Base-by-base conservation (phyloP, 2,888 invertebrate species). In the Cataglyphis rosenhaueri region DNA sequence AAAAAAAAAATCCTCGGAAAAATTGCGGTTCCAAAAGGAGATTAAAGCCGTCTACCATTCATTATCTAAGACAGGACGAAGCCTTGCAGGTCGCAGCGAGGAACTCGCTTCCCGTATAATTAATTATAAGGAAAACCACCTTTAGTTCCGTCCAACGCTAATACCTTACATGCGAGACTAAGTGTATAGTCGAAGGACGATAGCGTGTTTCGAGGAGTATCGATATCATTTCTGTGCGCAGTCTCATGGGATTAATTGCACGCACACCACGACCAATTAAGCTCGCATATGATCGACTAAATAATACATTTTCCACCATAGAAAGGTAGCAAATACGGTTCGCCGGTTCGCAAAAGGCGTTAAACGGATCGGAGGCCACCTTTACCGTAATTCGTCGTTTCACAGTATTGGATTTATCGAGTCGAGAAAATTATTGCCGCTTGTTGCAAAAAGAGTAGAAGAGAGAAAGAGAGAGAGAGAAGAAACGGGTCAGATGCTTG, bases 391-490 rank as follows among this genome's bases (percentile, higher is more conserved):
- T 68, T 79, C 82, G 84, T 75, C 71, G 84, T 74, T 64, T 71
- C 25, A 57, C 52, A 57, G 82, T 84, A 85, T 87, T 66, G 76
- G 78, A 84, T 88, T 84, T 87, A 84, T 85, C 85, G 86, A 75
- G 81, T 84, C 81, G 86, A 84, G 78, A 84, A 87, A 79, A 87
- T 89, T 87, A 88, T 88, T 83, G 79, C 82, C 62, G 82, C 62
- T 85, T 68, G 71, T 55, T 61, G 25, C 29, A 68, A 62, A 38
- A 82, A 61, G 32, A 29, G 21, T 8, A 9, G 41, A 21, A 9
- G 41, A 21, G 35, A 29, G 6, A 41, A 32, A 18, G 55, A 64
- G 44, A 64, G 15, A 64, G 15, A 6, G n/a, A 65, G 55, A 25
- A 74, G 74, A 71, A 82, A 83, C 76, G 70, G 70, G 82, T 57